Evolutionary conservation across 1,140 invertebrate genomes (phyloP).

Genomic region (Grapholita molesta): DNA sequence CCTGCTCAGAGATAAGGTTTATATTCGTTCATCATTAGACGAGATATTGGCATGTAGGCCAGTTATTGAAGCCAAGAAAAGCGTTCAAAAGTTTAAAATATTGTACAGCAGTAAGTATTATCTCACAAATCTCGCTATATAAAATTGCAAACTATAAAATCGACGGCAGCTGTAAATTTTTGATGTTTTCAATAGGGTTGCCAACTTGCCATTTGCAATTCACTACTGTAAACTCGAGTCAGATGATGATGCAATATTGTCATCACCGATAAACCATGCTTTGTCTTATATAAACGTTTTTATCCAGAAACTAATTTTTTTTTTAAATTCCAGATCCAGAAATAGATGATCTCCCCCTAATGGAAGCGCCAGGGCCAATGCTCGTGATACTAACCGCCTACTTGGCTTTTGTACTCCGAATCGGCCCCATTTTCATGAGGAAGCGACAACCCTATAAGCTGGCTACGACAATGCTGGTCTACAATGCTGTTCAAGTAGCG

Average conservation of each 20-base stretch:
- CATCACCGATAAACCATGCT: neutral
- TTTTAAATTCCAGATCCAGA: conserved; percentile 43
- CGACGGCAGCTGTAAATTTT: too few species aligned
- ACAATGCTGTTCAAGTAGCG: conserved; percentile 83
- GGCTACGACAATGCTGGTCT: conserved; percentile 80
- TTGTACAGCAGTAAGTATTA: too few species aligned
- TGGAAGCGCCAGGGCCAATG: conserved; percentile 83
- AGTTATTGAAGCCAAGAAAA: too few species aligned
- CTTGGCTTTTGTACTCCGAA: conserved; percentile 81
- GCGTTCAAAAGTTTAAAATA: too few species aligned
- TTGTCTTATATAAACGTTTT: neutral
- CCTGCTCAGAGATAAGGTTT: too few species aligned
- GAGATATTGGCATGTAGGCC: too few species aligned
- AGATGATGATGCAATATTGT: neutral
- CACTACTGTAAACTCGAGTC: too few species aligned
- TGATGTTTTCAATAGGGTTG: too few species aligned
- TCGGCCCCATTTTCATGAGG: conserved; percentile 85
- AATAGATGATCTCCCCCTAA: conserved; percentile 83
- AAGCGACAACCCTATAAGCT: conserved; percentile 82
- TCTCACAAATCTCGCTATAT: too few species aligned
- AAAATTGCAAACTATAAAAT: too few species aligned
- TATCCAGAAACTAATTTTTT: neutral
- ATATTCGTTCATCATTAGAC: too few species aligned
- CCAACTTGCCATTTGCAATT: too few species aligned
- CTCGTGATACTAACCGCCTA: conserved; percentile 81